Evolutionary conservation across 2,797 vertebrate species (phyloP).

Genomic region (Smutsia gigantea): DNA sequence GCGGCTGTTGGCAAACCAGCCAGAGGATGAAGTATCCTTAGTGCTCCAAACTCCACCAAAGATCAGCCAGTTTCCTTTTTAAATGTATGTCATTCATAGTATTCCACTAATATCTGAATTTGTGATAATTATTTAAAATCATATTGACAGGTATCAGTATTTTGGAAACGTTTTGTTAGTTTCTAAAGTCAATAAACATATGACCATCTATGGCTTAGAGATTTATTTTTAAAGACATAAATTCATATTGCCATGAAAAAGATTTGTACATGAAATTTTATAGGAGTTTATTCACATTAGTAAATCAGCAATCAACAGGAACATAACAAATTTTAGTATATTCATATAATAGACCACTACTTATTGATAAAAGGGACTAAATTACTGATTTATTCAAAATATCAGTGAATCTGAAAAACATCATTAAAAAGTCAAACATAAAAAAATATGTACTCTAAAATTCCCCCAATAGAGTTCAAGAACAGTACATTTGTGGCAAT

Average conservation of each 20-base stretch:
- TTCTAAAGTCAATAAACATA: not conserved
- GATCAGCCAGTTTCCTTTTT: not conserved
- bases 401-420: not conserved
- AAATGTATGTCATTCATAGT: not conserved
- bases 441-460: not conserved
- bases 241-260: not conserved
- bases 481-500: not conserved
- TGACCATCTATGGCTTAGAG: not conserved
- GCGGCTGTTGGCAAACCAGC: no score
- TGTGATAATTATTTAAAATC: not conserved
- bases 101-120: no score
- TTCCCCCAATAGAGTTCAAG: no score
- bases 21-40: no score
- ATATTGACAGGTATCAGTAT: not conserved
- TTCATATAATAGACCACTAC: not conserved
- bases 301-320: not conserved
- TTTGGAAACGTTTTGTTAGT: not conserved
- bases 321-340: not conserved
- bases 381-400: not conserved
- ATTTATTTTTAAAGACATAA: not conserved
- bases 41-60: fast-evolving
- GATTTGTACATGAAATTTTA: not conserved
- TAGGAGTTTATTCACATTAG: not conserved
- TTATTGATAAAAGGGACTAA: not conserved
- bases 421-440: not conserved